Base-by-base conservation (phyloP, 2,113 vertebrate species). In the Psophia crepitans region DNA sequence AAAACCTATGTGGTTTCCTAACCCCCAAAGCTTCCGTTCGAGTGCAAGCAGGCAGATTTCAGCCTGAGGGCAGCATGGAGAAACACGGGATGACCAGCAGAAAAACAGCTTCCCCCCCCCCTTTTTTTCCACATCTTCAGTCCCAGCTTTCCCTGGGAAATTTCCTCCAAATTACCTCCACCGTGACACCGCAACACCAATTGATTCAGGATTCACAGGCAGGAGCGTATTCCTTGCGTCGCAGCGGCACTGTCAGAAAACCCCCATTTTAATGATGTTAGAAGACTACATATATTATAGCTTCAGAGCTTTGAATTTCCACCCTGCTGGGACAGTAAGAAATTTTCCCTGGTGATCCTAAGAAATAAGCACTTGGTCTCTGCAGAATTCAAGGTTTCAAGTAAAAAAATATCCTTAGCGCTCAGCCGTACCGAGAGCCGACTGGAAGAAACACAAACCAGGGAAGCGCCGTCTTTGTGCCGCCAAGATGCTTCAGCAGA, bases 321-420 rank as follows among this genome's bases (percentile, higher is more conserved):
- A 87, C 33, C 87, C 69, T 68, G 8, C 27, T 73, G 93, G 65
- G 74, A 89, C 19, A 78, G 24, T 10, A 26, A 56, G 56, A 75
- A 39, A 30, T 82, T 85, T 82, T 68, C 84, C 91, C 91, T 30
- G 43, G 86, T 74, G 89, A 51, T 83, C 26, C 32, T 33, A 58
- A 89, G 84, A 84, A 89, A 87, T 33, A 64, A 93, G 74, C 2
- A 0, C 44, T 91, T 0, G 0, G 74, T 85, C 78, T 79, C 93
- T 22, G 35, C 63, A 90, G 91, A 93, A 91, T 89, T 93, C 43
- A 73, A 84, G 43, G 73, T 48, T 94, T 93, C 81, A 61, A 65
- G 53, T 74, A 48, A 83, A 90, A 90, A 90, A 68, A 89, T 44
- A 84, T 24, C 81, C 82, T 41, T 27, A 87, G 86, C 83, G 58